phyloP scores from a whole-genome alignment of 1,140 invertebrate species.

The Stegodyphus dumicola region DNA sequence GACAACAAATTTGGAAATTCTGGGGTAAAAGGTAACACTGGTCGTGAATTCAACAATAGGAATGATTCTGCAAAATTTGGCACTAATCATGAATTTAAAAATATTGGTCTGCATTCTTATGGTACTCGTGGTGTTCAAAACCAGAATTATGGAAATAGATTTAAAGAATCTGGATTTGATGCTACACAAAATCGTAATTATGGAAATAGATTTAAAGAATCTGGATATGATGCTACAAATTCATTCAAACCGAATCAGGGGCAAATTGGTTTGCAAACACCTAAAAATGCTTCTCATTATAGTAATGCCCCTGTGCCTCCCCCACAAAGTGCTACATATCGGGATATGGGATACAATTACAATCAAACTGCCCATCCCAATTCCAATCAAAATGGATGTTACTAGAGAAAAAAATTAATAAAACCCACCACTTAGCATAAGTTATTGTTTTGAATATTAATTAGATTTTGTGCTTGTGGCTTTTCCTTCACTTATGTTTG shows the following conservation, averaged over 20 bases:
- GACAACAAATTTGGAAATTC: constrained; percentile 21
- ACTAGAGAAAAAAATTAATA: not conserved
- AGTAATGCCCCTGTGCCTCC: not conserved
- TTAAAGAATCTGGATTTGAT: not conserved
- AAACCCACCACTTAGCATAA: too few relatives aligned
- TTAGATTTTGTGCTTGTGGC: too few relatives aligned
- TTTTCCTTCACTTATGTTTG: too few relatives aligned
- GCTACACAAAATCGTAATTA: not conserved
- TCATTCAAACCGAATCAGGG: not conserved
- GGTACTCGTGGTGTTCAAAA: not conserved
- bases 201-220: not conserved
- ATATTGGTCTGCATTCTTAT: not conserved
- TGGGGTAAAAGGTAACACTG: not conserved
- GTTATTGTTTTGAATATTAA: too few relatives aligned
- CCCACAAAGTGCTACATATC: not conserved
- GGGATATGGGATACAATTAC: not conserved
- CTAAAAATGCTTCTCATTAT: not conserved
- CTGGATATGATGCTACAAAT: not conserved
- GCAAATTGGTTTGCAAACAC: not conserved
- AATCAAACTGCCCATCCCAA: not conserved
- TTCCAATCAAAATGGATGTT: not conserved
- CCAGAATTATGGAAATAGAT: not conserved
- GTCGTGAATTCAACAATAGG: not conserved
- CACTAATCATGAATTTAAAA: not conserved
- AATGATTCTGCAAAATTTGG: constrained; percentile 9